Base-by-base conservation (phyloP, 2,113 vertebrate species). In the Oreochromis tanganicae region DNA sequence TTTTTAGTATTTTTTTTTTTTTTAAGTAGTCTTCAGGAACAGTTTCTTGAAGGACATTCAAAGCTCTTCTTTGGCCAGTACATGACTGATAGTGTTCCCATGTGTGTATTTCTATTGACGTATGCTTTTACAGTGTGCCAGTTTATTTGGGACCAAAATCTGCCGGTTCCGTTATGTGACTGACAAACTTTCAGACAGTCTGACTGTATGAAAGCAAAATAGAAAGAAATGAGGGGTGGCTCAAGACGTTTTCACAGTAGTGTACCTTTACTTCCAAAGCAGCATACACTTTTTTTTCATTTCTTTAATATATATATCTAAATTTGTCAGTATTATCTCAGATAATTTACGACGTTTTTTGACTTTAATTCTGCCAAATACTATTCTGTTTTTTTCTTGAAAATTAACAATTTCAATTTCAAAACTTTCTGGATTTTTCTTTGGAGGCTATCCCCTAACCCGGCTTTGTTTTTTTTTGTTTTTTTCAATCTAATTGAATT, bases 401-500 rank as follows among this genome's bases (percentile, higher is more conserved):
- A 78, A 32, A 50, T 32, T 12, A 32, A 50, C 16, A 3, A 32
- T 19, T 50, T 50, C 16, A 78, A 50, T 48, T 78, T 78, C 21
- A 9, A 48, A 75, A 29, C 8, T 48, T 50, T 75, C 24, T 75
- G 5, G 9, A 11, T 75, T 75, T 48, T 75, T 32, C 16, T 19
- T 48, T 17, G 21, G 24, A 27, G 66, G 13, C 21, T 21, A 68
- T 68, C 36, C 63, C 4, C 36, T 68, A 73, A 46, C 5, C 5
- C 68, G 13, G 13, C 21, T 73, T 10, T 27, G 66, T 73, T 17
- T 11, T 46, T 46, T n/a, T 50, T 17, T 24, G 24, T 24, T 14
- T 43, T 9, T 4, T 2, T 14, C 4, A 4, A 12, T 34, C 6
- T 0, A 3, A 27, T 48, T 12, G 48, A 7, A 19, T 19, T 6